Evolutionary conservation across 2,797 vertebrate genomes (phyloP).

Genomic region (Gobio occitaniae): DNA sequence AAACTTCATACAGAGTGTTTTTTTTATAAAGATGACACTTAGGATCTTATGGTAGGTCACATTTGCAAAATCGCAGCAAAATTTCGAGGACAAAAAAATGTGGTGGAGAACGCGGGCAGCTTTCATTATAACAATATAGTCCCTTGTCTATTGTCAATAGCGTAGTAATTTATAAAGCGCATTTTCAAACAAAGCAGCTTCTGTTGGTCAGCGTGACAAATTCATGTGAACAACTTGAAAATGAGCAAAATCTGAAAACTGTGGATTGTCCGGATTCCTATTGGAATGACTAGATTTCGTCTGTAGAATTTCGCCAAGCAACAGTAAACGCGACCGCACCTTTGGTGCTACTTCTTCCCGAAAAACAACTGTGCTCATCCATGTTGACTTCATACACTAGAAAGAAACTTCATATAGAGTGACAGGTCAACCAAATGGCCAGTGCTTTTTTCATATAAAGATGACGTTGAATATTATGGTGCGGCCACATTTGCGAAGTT

Average conservation of each 20-base stretch:
- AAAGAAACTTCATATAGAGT: too few species aligned
- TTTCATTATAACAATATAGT: background rate
- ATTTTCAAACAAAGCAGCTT: background rate
- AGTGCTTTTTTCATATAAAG: background rate
- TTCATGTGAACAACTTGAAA: background rate
- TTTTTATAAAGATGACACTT: slow-evolving; percentile 19
- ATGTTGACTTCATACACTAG: slow-evolving; percentile 79
- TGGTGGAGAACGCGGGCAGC: background rate
- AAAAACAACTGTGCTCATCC: slow-evolving; percentile 44
- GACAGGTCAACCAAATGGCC: too few species aligned
- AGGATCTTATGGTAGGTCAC: slow-evolving; percentile 50
- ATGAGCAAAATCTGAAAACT: background rate
- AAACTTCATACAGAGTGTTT: slow-evolving; percentile 21
- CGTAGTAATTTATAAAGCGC: background rate
- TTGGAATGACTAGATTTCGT: background rate
- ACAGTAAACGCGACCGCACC: background rate
- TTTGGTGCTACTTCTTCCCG: slow-evolving; percentile 30
- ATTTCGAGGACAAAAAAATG: background rate
- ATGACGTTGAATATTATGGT: slow-evolving; percentile 50
- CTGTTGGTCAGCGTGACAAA: background rate
- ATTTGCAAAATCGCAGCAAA: background rate
- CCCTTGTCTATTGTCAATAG: background rate
- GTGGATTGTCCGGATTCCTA: background rate
- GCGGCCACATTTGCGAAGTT: background rate
- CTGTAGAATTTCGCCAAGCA: background rate